Conservation (phyloP, 1,140 invertebrate genomes). For the roundworm (Caenorhabditis elegans) region DNA sequence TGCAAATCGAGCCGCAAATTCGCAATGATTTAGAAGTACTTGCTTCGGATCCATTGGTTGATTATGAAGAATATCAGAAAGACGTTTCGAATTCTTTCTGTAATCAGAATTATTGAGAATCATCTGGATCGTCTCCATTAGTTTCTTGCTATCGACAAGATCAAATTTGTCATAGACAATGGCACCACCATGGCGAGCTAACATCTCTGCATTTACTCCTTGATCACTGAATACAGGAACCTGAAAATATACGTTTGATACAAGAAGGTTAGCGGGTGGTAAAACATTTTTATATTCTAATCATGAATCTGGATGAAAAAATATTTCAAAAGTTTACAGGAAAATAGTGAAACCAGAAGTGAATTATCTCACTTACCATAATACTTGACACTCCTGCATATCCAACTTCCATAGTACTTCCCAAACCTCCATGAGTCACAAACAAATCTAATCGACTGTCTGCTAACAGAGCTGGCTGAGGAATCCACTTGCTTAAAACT, state of each 20-base stretch:
- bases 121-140: neutral
- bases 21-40: neutral
- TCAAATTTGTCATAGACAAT: constrained; percentile 37
- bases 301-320: too few relatives aligned
- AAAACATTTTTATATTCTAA: too few relatives aligned
- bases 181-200: constrained; percentile 39
- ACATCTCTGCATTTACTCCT: constrained; percentile 39
- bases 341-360: neutral
- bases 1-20: neutral
- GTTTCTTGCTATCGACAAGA: neutral
- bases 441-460: constrained; percentile 49
- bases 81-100: neutral
- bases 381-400: constrained; percentile 51
- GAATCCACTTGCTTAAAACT: neutral
- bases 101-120: neutral
- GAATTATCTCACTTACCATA: neutral
- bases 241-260: neutral
- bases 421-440: constrained; percentile 56
- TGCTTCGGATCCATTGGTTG: neutral
- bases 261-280: too few relatives aligned
- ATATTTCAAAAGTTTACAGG: too few relatives aligned
- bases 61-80: neutral
- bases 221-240: constrained; percentile 56
- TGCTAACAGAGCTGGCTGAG: constrained; percentile 41
- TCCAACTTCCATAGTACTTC: constrained; percentile 50